Conservation (phyloP, 2,113 vertebrate genomes). For the Canis aureus region DNA sequence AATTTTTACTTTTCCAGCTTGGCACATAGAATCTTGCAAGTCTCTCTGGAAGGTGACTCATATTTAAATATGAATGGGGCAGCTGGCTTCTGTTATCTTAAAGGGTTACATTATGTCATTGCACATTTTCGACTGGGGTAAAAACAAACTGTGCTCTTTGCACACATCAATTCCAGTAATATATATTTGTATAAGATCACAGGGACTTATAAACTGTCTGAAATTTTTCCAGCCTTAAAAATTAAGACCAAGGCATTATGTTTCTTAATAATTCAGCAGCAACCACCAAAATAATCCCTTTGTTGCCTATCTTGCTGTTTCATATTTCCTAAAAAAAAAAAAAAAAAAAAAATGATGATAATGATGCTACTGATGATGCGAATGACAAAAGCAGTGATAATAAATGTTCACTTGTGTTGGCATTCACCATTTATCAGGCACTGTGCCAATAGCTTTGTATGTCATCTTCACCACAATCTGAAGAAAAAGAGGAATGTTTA, state of each 20-base stretch:
- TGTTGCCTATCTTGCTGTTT: background rate
- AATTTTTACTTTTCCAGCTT: conserved; percentile 82
- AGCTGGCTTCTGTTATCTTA: conserved; percentile 83
- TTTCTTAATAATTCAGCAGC: conserved; percentile 62
- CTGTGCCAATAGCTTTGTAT: background rate
- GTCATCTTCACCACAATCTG: background rate
- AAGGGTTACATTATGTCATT: conserved; percentile 78
- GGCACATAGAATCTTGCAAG: conserved; percentile 79
- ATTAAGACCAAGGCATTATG: conserved; percentile 55
- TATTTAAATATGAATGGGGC: conserved; percentile 82
- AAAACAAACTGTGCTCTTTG: conserved; percentile 80
- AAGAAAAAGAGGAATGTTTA: background rate
- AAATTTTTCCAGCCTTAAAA: conserved; percentile 79
- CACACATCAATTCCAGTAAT: conserved; percentile 69
- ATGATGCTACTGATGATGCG: background rate
- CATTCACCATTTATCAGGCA: background rate
- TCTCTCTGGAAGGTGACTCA: conserved; percentile 83
- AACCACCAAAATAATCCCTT: background rate
- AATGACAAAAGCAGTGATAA: background rate
- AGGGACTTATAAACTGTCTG: conserved; percentile 79
- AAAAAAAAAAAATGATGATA: background rate
- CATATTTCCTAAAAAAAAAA: background rate
- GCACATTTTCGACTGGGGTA: conserved; percentile 70
- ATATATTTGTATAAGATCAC: conserved; percentile 76
- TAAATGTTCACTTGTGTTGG: background rate